Percentiles rank a stretch among this genome's conserved stretches.
Evolutionary conservation across 2,113 vertebrate genomes (phyloP).

Genomic region (Seriola dumerili): DNA sequence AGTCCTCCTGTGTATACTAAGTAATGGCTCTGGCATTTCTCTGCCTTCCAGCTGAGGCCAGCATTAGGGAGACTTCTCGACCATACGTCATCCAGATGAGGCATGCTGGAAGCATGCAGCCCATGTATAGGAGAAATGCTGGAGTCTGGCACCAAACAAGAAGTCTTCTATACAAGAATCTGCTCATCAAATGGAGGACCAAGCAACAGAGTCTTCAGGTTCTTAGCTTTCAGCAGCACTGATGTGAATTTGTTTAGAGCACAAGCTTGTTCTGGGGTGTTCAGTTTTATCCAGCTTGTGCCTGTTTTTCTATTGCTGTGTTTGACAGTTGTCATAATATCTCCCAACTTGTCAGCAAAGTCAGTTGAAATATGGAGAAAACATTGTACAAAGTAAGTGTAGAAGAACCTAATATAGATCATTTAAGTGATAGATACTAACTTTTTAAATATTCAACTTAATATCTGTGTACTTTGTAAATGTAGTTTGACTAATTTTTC

Average conservation of each 20-base stretch:
- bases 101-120: slow-evolving; percentile 79
- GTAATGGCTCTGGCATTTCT: neutral
- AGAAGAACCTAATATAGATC: too few species aligned
- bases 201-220: slow-evolving; percentile 90
- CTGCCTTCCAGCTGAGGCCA: slow-evolving; percentile 72
- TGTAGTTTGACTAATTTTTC: too few species aligned
- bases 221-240: neutral
- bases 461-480: too few species aligned
- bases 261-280: neutral
- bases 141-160: slow-evolving; percentile 86
- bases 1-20: neutral
- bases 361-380: too few species aligned
- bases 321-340: neutral
- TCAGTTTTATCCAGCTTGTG: neutral
- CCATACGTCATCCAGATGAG: slow-evolving; percentile 71
- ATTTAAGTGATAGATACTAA: too few species aligned
- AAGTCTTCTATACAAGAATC: slow-evolving; percentile 90
- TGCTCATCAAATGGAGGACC: slow-evolving; percentile 91
- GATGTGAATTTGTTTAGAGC: neutral
- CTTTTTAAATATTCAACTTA: too few species aligned
- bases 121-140: slow-evolving; percentile 75
- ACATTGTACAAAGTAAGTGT: too few species aligned
- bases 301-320: neutral
- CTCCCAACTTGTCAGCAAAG: neutral
- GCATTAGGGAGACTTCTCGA: slow-evolving; percentile 59